Evolutionary conservation across 2,113 vertebrate species (phyloP), one percentile per base, ranked within the genome.

Genomic region (Chamaetylas fuelleborni): DNA sequence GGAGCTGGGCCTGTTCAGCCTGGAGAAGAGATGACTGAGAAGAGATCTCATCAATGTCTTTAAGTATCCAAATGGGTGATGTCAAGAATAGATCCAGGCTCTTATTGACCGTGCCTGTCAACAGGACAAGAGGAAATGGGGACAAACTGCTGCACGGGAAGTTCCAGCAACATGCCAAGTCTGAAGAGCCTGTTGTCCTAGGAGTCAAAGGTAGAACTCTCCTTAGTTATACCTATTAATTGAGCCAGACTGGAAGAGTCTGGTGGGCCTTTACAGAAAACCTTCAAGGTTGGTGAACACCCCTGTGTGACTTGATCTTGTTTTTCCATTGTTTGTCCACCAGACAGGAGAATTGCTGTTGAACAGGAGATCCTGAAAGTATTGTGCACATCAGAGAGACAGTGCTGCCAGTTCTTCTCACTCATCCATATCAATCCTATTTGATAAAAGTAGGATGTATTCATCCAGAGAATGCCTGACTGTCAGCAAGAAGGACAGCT

Each of bases 11-110:
- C 54, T 36, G 31, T 28, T 62, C 40, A 61, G 20, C 29, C 47
- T 76, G 0, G 0, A 42, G 18, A 61, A 31, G 8, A 11, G 3
- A 69, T 54, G n/a, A n/a, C n/a, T 0, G 0, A 42, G 18, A 61
- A 31, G 8, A 11, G 3, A 69, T 54, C 17, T 56, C 48, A 40
- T 33, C 47, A 69, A 26, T 31, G 24, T n/a, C 33, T 66, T 0
- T n/a, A 6, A 18, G 14, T 23, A 54, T 61, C 47, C 31, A 40
- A 76, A 61, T 1, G 1, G 14, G 33, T 18, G 14, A 16, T 33
- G 6, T 15, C 12, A 29, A 62, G 25, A 74, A 76, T 11, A n/a
- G 20, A 69, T 40, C 40, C 56, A 42, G 40, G 20, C 40, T 17
- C 34, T 69, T 40, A 8, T 26, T 18, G 12, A 15, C 15, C 3